Base-by-base conservation (phyloP, 2,888 invertebrate species). In the Eledone cirrhosa region DNA sequence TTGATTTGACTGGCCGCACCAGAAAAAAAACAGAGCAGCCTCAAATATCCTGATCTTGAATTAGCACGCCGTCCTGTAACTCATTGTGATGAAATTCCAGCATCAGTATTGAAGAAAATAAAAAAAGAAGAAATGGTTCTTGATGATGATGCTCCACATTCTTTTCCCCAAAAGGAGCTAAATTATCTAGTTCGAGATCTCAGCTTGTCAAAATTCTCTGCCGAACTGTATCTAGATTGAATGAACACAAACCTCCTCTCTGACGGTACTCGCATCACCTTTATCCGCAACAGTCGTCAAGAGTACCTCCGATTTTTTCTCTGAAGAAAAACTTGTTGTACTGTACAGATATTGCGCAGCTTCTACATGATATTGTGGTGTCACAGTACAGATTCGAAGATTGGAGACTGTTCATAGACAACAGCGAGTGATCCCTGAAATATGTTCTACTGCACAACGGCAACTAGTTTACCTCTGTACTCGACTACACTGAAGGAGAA, bases 401-500 rank as follows among this genome's bases (percentile, higher is more conserved):
- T 53, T 53, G 53, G 53, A 53, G 53, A 53, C 53, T 53, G 53
- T 53, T 22, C 53, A 53, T 53, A 19, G 53, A 53, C 53, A 53
- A 19, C 53, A 53, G 53, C 53, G 19, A 53, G 53, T 53, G 19
- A 19, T 53, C 53, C 13, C 53, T 53, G 53, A 53, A 53, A 53
- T 53, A 19, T 53, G 53, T 53, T 22, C 53, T 53, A 19, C 13
- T 53, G 19, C 53, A 53, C 53, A 53, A 53, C 53, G 19, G 53
- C 53, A 53, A 53, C 53, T 53, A 53, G 53, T 53, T 53, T 53
- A 19, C 53, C 53, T 53, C 53, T 53, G 53, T 53, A 53, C 53
- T 53, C 53, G 53, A 53, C 53, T 53, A 53, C 53, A 53, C 53
- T 53, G 53, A 53, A 19, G 19, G 53, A 53, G 53, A 53, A 53